Evolutionary conservation across 64 coral and sea anemone species (phyloP).

Genomic region (Actinia equina): DNA sequence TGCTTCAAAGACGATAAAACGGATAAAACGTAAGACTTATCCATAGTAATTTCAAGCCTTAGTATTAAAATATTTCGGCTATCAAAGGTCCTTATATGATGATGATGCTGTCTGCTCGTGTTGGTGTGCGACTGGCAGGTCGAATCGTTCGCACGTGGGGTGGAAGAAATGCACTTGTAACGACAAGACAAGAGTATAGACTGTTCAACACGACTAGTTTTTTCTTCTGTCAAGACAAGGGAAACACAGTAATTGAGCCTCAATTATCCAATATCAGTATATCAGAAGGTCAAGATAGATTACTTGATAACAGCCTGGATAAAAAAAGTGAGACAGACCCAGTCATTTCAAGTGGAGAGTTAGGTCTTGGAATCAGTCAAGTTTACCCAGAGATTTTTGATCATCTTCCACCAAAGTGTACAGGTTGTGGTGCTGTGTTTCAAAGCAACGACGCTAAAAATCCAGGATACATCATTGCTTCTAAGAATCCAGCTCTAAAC

Average conservation of each 20-base stretch:
- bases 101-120: neutral
- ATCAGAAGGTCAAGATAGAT: neutral
- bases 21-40: neutral
- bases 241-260: neutral
- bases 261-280: neutral
- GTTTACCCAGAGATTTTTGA: slow-evolving; percentile 55
- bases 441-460: slow-evolving; percentile 65
- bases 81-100: neutral
- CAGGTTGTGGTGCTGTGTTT: slow-evolving; percentile 76
- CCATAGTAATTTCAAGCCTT: neutral
- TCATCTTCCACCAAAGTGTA: slow-evolving; percentile 48
- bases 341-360: neutral
- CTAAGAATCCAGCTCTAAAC: slow-evolving; percentile 49
- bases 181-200: neutral
- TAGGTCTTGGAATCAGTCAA: neutral
- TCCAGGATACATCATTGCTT: slow-evolving; percentile 54
- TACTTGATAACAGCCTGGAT: neutral
- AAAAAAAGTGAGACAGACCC: neutral
- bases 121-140: neutral
- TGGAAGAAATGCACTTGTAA: neutral
- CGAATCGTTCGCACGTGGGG: neutral
- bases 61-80: neutral
- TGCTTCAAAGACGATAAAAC: neutral
- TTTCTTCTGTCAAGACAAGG: neutral
- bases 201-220: neutral